These are phyloP conservation scores for Marcusenius ussheri DNA, from an alignment of 2,113 vertebrate genomes.

Conservation along the genomic window DNA sequence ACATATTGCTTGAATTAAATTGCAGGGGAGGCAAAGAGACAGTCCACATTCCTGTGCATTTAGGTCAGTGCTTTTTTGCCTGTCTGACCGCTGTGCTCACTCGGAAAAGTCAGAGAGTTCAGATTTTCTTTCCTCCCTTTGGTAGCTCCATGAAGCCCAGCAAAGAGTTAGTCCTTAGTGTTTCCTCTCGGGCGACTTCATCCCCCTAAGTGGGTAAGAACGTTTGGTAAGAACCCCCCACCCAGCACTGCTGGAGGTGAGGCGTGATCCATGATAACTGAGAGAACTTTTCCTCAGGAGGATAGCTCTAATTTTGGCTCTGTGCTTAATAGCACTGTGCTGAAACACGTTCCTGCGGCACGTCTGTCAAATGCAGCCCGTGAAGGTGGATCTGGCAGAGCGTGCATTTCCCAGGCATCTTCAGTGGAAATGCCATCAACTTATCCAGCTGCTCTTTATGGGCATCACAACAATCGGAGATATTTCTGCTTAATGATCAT, in stretches of 20 bases:
- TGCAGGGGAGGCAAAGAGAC: slow-evolving; percentile 22
- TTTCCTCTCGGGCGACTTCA: background rate
- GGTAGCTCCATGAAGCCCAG: background rate
- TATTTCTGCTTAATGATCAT: background rate
- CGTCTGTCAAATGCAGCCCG: background rate
- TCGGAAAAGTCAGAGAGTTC: slow-evolving; percentile 15
- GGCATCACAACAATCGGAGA: background rate
- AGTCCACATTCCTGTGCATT: slow-evolving; percentile 46
- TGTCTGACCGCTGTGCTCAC: slow-evolving; percentile 19
- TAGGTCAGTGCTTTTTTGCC: slow-evolving; percentile 42
- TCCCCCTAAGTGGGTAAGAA: background rate
- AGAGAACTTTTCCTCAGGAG: background rate
- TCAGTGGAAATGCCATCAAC: background rate
- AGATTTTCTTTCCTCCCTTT: background rate
- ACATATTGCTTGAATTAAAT: slow-evolving; percentile 52
- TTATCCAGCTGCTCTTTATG: background rate
- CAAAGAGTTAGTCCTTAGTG: background rate
- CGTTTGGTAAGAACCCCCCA: background rate
- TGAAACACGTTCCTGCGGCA: background rate
- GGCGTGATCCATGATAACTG: background rate
- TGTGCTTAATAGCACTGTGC: background rate
- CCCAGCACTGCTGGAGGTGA: background rate
- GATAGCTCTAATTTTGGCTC: background rate
- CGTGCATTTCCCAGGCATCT: background rate
- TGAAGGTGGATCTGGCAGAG: background rate